Percentiles rank a stretch among this genome's conserved stretches.
Evolutionary conservation across 2,888 invertebrate genomes (phyloP).

Genomic region (Phortica okadai): DNA sequence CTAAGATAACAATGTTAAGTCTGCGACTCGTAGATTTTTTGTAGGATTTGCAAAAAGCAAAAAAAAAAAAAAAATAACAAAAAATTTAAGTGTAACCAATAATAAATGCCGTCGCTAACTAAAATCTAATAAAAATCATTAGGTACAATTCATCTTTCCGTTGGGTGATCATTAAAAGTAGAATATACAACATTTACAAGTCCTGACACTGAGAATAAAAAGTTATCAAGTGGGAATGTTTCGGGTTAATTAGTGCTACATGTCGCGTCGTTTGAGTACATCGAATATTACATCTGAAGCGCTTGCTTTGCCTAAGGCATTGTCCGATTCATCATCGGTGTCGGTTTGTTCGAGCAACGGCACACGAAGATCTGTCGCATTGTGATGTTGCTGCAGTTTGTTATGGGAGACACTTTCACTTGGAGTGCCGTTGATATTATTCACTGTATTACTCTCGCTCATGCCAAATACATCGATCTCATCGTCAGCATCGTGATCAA

Average conservation of each 20-base stretch:
- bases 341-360: conserved; percentile 74
- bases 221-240: not conserved
- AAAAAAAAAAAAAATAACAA: too few relatives aligned
- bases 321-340: conserved; percentile 70
- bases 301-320: conserved; percentile 57
- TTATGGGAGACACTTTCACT: not conserved
- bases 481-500: conserved; percentile 60
- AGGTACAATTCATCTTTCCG: too few relatives aligned
- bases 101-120: not conserved
- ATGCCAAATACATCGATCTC: conserved; percentile 36
- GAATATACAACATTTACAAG: conserved; percentile 32
- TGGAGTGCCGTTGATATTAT: conserved; percentile 14
- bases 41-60: too few relatives aligned
- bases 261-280: conserved; percentile 79
- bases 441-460: conserved; percentile 54
- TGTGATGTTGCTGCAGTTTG: conserved; percentile 2
- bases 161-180: conserved; percentile 3
- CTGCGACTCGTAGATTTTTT: too few relatives aligned
- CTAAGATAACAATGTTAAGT: too few relatives aligned
- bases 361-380: conserved; percentile 45
- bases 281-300: conserved; percentile 78
- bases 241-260: conserved; percentile 64
- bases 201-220: not conserved
- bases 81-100: not conserved
- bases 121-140: not conserved